Conservation (phyloP, 2,113 vertebrate genomes). For the Melanocharis versteri region DNA sequence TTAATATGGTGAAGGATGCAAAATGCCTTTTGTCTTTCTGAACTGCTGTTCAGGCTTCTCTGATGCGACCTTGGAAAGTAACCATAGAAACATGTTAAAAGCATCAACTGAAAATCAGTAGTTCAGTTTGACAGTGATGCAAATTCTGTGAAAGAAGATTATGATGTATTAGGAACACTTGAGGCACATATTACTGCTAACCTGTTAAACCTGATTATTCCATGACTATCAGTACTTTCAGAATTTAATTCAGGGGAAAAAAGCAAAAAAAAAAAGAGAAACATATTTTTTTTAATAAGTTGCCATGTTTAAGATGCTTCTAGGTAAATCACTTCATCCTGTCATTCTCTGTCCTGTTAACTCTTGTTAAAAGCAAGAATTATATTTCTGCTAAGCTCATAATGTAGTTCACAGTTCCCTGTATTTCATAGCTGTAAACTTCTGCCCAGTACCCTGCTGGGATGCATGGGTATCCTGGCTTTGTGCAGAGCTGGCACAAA, state of each 20-base stretch:
- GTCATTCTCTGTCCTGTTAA: slow-evolving; percentile 4
- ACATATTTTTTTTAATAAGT: not conserved
- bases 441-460: slow-evolving; percentile 29
- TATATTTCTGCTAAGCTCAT: slow-evolving; percentile 17
- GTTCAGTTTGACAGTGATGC: slow-evolving; percentile 62
- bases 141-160: slow-evolving; percentile 57
- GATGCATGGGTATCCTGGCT: not conserved
- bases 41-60: slow-evolving; percentile 50
- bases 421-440: slow-evolving; percentile 53
- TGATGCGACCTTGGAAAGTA: slow-evolving; percentile 76
- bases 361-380: slow-evolving; percentile 21
- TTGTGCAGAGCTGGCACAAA: slow-evolving; percentile 29
- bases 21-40: slow-evolving; percentile 70
- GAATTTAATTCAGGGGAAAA: not conserved
- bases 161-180: slow-evolving; percentile 48
- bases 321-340: slow-evolving; percentile 28
- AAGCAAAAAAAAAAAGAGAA: not conserved
- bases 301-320: not conserved
- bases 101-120: slow-evolving; percentile 47
- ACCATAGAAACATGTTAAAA: slow-evolving; percentile 80
- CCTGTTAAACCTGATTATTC: slow-evolving; percentile 52
- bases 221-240: not conserved
- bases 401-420: slow-evolving; percentile 12
- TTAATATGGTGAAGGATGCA: slow-evolving; percentile 40
- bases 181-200: slow-evolving; percentile 46